These are phyloP conservation scores for Ispidina picta DNA, from an alignment of 2,797 vertebrate genomes.

Conservation along the genomic window DNA sequence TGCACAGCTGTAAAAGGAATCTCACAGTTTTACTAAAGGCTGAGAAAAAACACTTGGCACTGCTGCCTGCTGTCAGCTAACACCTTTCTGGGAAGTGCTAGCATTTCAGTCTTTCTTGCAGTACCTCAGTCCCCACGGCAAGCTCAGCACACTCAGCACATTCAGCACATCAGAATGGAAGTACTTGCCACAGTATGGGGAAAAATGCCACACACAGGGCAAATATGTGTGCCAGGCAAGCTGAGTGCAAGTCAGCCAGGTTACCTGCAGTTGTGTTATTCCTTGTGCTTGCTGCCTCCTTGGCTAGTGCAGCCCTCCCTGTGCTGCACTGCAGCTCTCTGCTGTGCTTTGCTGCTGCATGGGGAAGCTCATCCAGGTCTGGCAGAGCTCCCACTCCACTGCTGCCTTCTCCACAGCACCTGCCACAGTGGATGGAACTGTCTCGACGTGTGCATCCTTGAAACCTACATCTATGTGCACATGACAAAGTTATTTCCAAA, in stretches of 20 bases:
- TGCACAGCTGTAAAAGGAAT: conserved; percentile 69
- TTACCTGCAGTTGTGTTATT: not conserved
- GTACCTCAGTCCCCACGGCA: not conserved
- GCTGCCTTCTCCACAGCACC: not conserved
- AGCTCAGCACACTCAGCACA: not conserved
- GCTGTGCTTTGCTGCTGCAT: not conserved
- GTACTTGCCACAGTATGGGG: not conserved
- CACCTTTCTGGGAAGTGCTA: conserved; percentile 21
- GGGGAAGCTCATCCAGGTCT: not conserved
- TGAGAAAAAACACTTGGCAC: conserved; percentile 62
- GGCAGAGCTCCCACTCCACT: not conserved
- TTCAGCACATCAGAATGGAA: not conserved
- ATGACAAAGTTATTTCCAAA: not conserved
- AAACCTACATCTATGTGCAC: not conserved
- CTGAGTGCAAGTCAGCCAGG: not conserved
- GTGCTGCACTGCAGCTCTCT: not conserved
- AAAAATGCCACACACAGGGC: not conserved
- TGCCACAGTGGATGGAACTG: fast-evolving
- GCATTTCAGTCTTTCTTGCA: not conserved
- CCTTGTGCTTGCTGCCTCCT: not conserved
- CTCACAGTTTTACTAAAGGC: conserved; percentile 68
- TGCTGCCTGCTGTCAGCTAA: conserved; percentile 50
- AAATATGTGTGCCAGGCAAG: not conserved
- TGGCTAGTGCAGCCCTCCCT: not conserved
- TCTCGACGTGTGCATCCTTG: fast-evolving